These are phyloP conservation scores for Cirrhinus molitorella DNA, from an alignment of 2,797 vertebrate species.

Conservation along the genomic window DNA sequence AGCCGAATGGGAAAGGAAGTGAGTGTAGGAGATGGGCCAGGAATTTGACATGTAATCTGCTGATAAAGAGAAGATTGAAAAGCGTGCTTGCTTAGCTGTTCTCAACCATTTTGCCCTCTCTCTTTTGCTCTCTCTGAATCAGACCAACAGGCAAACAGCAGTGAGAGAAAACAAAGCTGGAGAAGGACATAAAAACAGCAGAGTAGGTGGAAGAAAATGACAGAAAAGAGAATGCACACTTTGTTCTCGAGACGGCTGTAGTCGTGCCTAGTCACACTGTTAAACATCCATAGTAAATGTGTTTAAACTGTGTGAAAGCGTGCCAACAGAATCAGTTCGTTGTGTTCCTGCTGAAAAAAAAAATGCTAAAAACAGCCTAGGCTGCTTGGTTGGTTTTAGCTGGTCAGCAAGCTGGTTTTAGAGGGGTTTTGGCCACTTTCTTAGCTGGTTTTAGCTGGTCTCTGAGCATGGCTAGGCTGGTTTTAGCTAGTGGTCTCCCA, in stretches of 20 bases:
- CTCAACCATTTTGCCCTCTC: not conserved
- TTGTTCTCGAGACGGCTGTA: slow-evolving; percentile 4
- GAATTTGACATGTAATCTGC: slow-evolving; percentile 39
- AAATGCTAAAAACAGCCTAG: no score
- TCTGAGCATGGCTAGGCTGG: no score
- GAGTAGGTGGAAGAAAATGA: slow-evolving; percentile 24
- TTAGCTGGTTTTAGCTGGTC: no score
- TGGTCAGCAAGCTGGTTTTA: no score
- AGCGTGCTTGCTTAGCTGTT: slow-evolving; percentile 15
- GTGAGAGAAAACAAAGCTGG: slow-evolving; percentile 6
- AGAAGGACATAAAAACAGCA: slow-evolving; percentile 19
- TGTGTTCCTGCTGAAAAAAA: no score
- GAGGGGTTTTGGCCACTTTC: no score
- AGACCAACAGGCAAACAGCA: slow-evolving; percentile 15
- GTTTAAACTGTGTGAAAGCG: not conserved
- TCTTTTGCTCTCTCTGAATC: slow-evolving; percentile 14
- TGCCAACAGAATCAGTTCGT: slow-evolving; percentile 2
- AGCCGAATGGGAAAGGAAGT: slow-evolving; percentile 13
- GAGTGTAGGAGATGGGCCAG: slow-evolving; percentile 2
- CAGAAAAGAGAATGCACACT: slow-evolving; percentile 18
- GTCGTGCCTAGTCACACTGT: not conserved
- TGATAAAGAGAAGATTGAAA: slow-evolving; percentile 39
- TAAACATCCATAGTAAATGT: not conserved
- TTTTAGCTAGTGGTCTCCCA: no score
- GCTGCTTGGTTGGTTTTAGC: no score